Evolutionary conservation across 2,888 invertebrate species (phyloP).

Genomic region (Tiphia femorata): DNA sequence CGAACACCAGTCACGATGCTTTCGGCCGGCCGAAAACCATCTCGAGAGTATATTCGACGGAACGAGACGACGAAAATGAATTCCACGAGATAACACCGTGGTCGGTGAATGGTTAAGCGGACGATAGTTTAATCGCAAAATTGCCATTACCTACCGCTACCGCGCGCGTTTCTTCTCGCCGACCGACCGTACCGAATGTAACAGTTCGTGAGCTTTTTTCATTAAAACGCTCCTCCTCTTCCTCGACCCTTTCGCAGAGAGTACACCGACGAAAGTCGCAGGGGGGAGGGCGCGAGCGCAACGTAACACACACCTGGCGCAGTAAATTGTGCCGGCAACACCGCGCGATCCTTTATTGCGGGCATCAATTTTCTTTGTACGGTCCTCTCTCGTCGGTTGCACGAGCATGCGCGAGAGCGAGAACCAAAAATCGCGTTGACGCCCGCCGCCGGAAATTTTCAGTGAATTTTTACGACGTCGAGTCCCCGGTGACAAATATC

Average conservation of each 20-base stretch:
- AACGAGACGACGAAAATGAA: too few relatives aligned
- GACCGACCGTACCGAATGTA: conserved; percentile 12
- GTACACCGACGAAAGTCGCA: conserved; percentile 24
- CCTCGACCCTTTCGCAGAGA: too few relatives aligned
- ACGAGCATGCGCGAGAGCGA: too few relatives aligned
- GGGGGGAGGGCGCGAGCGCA: too few relatives aligned
- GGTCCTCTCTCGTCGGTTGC: not conserved
- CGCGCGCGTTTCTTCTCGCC: not conserved
- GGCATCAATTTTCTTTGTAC: conserved; percentile 19
- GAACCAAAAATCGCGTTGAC: conserved; percentile 5
- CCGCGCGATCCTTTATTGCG: conserved; percentile 20
- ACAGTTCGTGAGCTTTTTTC: too few relatives aligned
- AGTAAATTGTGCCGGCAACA: conserved; percentile 20
- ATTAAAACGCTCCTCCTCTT: conserved; percentile 19
- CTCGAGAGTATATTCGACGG: too few relatives aligned
- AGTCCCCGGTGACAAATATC: conserved; percentile 6
- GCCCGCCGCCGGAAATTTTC: not conserved
- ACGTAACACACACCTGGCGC: conserved; percentile 14
- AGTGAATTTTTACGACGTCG: conserved; percentile 6
- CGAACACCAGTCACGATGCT: too few relatives aligned
- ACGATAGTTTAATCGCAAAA: too few relatives aligned
- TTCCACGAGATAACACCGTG: too few relatives aligned
- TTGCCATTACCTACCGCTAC: not conserved
- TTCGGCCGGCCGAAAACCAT: too few relatives aligned
- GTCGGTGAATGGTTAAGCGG: too few relatives aligned